Base-by-base conservation (phyloP, 2,888 invertebrate species). In the Dendrolimus houi region DNA sequence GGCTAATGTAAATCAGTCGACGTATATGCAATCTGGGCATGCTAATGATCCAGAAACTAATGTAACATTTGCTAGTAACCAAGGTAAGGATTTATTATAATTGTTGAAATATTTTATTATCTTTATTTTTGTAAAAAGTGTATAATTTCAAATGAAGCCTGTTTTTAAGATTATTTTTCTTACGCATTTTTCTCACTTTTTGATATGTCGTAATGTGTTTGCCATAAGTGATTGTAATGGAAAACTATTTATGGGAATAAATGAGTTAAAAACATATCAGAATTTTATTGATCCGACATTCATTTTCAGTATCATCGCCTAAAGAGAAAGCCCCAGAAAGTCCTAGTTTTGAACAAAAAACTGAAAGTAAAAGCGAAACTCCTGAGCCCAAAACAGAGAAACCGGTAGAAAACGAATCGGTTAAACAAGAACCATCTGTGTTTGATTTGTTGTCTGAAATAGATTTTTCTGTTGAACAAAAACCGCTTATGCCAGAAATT, bases 401-500 rank as follows among this genome's bases (percentile, higher is more conserved):
- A 60, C 58, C 72, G 2, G 61, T 62, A 52, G 69, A 70, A 59
- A 60, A 61, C 41, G 60, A 66, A 54, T 62, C 69, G 29, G 77
- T 81, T 64, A 62, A 65, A 3, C 79, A 74, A 57, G 84, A 85
- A 62, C 71, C 74, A n/a, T 77, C 83, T 8, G 93, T 94, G 57
- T 91, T 95, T 55, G 96, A 96, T 83, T 85, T 96, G 47, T 79
- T 96, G 8, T 94, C 95, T 0, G 96, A 94, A 55, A 92, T 96
- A 54, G 96, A 96, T 75, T 94, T 95, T 65, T 92, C 93, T 10
- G 92, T 94, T 12, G 92, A 92, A 70, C 93, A 94, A 66, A 92
- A 92, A 54, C 94, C 95, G 2, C 77, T 95, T 52, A 91, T 92
- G 68, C 95, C 95, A 0, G 87, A 92, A 69, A 91, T 92, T 59